Conservation (phyloP, 2,888 invertebrate genomes). For the Xanthia togata region DNA sequence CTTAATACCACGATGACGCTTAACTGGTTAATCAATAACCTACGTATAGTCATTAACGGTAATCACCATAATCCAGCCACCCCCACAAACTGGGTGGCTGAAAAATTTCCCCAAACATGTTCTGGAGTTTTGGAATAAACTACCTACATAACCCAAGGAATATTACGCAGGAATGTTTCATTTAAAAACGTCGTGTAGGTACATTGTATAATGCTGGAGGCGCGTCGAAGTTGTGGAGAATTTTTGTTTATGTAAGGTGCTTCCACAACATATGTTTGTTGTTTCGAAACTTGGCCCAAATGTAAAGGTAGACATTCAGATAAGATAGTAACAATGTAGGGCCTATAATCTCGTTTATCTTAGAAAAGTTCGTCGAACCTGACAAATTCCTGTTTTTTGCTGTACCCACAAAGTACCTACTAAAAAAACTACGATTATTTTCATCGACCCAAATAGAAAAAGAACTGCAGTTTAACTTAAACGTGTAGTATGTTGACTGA, state of each 20-base stretch:
- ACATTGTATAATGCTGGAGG: slow-evolving; percentile 16
- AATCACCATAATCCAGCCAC: slow-evolving; percentile 54
- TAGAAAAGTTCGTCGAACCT: slow-evolving; percentile 15
- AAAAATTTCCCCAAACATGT: slow-evolving; percentile 53
- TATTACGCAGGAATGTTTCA: slow-evolving; percentile 52
- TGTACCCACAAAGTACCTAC: not conserved
- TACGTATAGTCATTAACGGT: slow-evolving; percentile 53
- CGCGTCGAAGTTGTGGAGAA: not conserved
- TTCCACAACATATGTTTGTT: slow-evolving; percentile 23
- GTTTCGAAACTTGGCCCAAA: slow-evolving; percentile 24
- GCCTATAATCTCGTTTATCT: slow-evolving; percentile 28
- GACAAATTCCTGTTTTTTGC: not conserved
- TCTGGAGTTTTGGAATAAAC: slow-evolving; percentile 63
- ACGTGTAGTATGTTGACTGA: slow-evolving; percentile 39
- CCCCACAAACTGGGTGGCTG: slow-evolving; percentile 29
- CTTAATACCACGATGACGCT: slow-evolving; percentile 27
- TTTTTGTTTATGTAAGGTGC: slow-evolving; percentile 8
- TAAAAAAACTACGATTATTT: slow-evolving; percentile 9
- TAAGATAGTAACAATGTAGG: slow-evolving; percentile 44
- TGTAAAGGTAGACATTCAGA: slow-evolving; percentile 32
- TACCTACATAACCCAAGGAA: slow-evolving; percentile 38
- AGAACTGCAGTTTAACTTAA: slow-evolving; percentile 38
- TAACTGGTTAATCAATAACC: slow-evolving; percentile 56
- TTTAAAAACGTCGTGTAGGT: slow-evolving; percentile 45
- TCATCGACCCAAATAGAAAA: slow-evolving; percentile 33